These are phyloP conservation scores for Morpho helenor DNA, from an alignment of 2,888 invertebrate genomes.

Conservation along the genomic window DNA sequence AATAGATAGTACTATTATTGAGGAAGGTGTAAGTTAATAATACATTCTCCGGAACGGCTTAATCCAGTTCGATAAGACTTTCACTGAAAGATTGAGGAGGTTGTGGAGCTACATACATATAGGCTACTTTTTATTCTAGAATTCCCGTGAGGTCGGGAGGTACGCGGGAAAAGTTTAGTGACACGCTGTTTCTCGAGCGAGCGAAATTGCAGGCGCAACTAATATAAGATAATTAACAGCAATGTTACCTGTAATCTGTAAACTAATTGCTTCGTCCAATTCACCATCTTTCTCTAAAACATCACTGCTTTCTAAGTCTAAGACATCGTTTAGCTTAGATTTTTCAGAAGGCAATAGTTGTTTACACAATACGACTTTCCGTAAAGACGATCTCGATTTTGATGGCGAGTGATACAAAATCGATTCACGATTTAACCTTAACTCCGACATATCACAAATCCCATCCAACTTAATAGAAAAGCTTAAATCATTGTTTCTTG, in stretches of 20 bases:
- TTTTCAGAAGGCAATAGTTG: slow-evolving; percentile 26
- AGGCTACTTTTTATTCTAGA: too few species aligned
- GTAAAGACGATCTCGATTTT: slow-evolving; percentile 51
- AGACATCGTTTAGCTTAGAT: background rate
- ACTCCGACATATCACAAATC: slow-evolving; percentile 45
- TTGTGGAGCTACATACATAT: too few species aligned
- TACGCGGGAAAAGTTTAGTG: too few species aligned
- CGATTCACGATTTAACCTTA: slow-evolving; percentile 40
- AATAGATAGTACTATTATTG: too few species aligned
- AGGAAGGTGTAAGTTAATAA: too few species aligned
- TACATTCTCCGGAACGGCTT: too few species aligned
- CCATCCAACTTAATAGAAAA: slow-evolving; percentile 61
- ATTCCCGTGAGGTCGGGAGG: too few species aligned
- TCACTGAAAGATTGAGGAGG: too few species aligned
- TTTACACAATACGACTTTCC: slow-evolving; percentile 53
- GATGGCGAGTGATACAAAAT: slow-evolving; percentile 56
- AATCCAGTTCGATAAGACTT: too few species aligned
- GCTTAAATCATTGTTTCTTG: slow-evolving; percentile 49
- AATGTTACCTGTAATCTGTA: slow-evolving; percentile 56
- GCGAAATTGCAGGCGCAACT: too few species aligned
- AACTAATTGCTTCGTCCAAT: slow-evolving; percentile 51
- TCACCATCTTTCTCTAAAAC: slow-evolving; percentile 32
- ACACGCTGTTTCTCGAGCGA: too few species aligned
- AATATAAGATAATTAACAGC: too few species aligned
- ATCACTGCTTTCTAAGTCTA: slow-evolving; percentile 19